These are phyloP conservation scores for Crepidodera aurea DNA, from an alignment of 2,888 invertebrate species.

Conservation along the genomic window DNA sequence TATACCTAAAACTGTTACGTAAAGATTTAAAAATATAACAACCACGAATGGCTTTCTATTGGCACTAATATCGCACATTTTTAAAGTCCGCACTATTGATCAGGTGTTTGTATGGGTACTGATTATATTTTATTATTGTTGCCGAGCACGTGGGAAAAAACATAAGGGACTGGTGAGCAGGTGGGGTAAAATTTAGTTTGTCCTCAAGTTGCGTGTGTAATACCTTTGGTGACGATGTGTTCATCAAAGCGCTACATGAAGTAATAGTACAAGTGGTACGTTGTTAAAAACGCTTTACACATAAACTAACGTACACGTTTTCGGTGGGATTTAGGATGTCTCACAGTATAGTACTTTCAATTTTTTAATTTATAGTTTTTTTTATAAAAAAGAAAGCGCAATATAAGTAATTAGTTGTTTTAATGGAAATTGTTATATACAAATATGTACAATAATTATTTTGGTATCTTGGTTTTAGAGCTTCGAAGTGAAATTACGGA, in stretches of 20 bases:
- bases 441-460: too few species aligned
- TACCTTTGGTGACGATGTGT: neutral
- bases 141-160: constrained; percentile 54
- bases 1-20: neutral
- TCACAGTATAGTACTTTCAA: too few species aligned
- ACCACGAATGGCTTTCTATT: constrained; percentile 45
- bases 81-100: constrained; percentile 37
- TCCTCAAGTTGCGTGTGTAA: constrained; percentile 42
- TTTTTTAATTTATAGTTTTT: too few species aligned
- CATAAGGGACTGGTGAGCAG: constrained; percentile 41
- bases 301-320: too few species aligned
- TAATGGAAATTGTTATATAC: too few species aligned
- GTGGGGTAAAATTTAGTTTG: constrained; percentile 53
- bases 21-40: constrained; percentile 19
- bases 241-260: neutral
- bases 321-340: too few species aligned
- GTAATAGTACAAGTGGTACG: neutral
- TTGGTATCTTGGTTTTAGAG: too few species aligned
- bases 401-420: too few species aligned
- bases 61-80: constrained; percentile 55
- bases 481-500: too few species aligned
- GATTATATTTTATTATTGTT: constrained; percentile 52
- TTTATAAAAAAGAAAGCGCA: too few species aligned
- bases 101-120: constrained; percentile 50
- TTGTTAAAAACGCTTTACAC: too few species aligned